Evolutionary conservation across 2,888 invertebrate species (phyloP).

Genomic region (Tenthredo livida): DNA sequence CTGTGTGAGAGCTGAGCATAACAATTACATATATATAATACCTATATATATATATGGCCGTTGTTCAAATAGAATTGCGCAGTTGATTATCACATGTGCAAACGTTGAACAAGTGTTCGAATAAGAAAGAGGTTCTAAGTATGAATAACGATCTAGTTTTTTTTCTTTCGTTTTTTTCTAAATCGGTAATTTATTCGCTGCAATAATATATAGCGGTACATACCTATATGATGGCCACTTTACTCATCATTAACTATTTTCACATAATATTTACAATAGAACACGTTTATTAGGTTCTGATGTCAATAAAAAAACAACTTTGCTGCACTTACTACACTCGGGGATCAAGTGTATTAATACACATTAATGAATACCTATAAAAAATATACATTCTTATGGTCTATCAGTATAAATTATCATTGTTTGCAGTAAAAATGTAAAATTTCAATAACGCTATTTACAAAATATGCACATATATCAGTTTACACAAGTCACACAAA

Average conservation of each 20-base stretch:
- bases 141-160: not conserved
- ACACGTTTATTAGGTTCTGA: not conserved
- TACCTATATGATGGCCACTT: not conserved
- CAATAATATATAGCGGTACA: not conserved
- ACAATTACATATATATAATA: not conserved
- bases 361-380: not conserved
- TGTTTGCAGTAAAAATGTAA: slow-evolving; percentile 5
- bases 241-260: slow-evolving; percentile 25
- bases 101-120: slow-evolving; percentile 69
- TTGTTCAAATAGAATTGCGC: slow-evolving; percentile 61
- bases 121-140: slow-evolving; percentile 53
- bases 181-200: slow-evolving; percentile 36
- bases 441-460: slow-evolving; percentile 44
- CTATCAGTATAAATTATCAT: not conserved
- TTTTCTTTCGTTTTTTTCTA: not conserved
- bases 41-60: slow-evolving; percentile 52
- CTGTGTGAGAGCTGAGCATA: not conserved
- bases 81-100: slow-evolving; percentile 66
- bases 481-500: slow-evolving; percentile 23
- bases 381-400: not conserved
- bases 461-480: slow-evolving; percentile 1
- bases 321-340: not conserved
- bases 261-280: slow-evolving; percentile 28
- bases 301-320: slow-evolving; percentile 28
- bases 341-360: not conserved